These are phyloP conservation scores for Pandion haliaetus DNA, from an alignment of 2,113 vertebrate genomes.

Conservation along the genomic window DNA sequence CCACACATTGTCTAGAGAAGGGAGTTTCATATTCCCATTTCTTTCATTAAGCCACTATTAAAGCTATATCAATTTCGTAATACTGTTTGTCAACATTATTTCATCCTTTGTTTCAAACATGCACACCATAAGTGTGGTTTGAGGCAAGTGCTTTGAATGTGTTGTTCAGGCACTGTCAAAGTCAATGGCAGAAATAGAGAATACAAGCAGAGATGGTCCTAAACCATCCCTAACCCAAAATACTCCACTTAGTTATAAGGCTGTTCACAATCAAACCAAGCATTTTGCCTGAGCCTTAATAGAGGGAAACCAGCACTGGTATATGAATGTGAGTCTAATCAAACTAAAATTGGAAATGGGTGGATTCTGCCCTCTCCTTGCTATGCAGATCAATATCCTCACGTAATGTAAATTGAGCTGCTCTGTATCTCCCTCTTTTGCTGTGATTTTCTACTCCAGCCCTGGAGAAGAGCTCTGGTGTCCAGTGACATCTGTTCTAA, in stretches of 20 bases:
- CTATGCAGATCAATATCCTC: background rate
- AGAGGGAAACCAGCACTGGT: background rate
- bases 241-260: background rate
- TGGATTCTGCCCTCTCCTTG: background rate
- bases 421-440: background rate
- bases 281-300: background rate
- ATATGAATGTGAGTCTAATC: background rate
- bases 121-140: background rate
- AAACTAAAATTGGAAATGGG: background rate
- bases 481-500: slow-evolving; percentile 52
- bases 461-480: background rate
- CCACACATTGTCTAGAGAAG: slow-evolving; percentile 16
- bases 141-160: slow-evolving; percentile 18
- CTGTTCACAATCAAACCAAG: background rate
- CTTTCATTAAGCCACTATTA: slow-evolving; percentile 30
- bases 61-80: slow-evolving; percentile 41
- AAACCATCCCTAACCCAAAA: background rate
- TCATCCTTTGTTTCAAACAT: slow-evolving; percentile 24
- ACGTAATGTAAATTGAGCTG: background rate
- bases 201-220: background rate
- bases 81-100: slow-evolving; percentile 36
- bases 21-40: slow-evolving; percentile 16
- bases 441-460: slow-evolving; percentile 20
- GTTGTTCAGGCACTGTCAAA: background rate
- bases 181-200: background rate